Evolutionary conservation across 37 sponge, comb jelly and placozoan species (phyloP).

Genomic region (Chondrosia reniformis): DNA sequence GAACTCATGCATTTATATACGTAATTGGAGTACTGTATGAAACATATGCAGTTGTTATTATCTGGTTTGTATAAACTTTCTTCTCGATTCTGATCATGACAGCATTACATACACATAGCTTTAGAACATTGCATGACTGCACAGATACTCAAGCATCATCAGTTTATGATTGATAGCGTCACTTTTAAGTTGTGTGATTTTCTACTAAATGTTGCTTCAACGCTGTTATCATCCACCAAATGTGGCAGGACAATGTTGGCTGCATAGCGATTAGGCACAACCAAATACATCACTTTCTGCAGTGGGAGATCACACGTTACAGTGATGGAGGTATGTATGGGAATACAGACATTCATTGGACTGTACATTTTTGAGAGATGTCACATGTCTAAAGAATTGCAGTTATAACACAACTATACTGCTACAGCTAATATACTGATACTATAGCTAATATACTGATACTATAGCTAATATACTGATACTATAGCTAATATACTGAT

Average conservation of each 20-base stretch:
- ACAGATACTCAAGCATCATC: too few relatives aligned
- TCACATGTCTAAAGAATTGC: too few relatives aligned
- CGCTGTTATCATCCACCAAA: not conserved
- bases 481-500: too few relatives aligned
- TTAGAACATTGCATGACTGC: too few relatives aligned
- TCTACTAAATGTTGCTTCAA: slow-evolving; percentile 13
- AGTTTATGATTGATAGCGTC: not conserved
- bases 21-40: too few relatives aligned
- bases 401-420: not conserved
- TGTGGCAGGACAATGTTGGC: not conserved
- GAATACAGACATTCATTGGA: not conserved
- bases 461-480: too few relatives aligned
- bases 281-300: not conserved
- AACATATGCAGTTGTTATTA: too few relatives aligned
- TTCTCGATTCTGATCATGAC: too few relatives aligned
- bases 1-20: too few relatives aligned
- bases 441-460: not conserved
- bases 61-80: too few relatives aligned
- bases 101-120: too few relatives aligned
- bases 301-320: not conserved
- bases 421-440: not conserved
- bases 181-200: not conserved
- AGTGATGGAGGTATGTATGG: not conserved
- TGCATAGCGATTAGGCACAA: not conserved
- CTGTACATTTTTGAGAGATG: too few relatives aligned